Conservation (phyloP, 1,140 invertebrate genomes). For the Yoshiicerus persimilis region DNA sequence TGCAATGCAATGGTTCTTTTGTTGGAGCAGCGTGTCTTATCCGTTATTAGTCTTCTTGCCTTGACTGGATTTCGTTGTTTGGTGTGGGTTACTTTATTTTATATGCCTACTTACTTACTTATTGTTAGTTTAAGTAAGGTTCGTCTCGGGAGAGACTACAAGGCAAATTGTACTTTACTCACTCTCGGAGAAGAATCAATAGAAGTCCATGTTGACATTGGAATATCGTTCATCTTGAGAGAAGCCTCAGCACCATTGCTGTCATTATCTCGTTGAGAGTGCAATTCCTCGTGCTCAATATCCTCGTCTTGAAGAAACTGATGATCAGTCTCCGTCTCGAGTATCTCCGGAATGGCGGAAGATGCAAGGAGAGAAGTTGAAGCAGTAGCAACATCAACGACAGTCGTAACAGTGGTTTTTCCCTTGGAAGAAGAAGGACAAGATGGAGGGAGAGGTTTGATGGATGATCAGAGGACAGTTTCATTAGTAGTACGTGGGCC, state of each 20-base stretch:
- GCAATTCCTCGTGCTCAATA: background rate
- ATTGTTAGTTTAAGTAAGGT: background rate
- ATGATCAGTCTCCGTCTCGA: background rate
- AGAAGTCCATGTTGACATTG: background rate
- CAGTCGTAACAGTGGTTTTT: background rate
- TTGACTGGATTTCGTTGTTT: background rate
- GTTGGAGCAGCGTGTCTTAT: background rate
- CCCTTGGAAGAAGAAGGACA: background rate
- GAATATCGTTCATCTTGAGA: background rate
- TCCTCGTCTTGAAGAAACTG: background rate
- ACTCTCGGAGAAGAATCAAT: conserved; percentile 13
- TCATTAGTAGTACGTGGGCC: conserved; percentile 74
- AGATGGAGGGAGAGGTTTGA: background rate
- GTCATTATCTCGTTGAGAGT: conserved; percentile 3
- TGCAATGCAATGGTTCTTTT: background rate
- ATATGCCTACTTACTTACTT: background rate
- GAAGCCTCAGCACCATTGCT: background rate
- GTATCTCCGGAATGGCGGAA: background rate
- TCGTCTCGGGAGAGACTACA: background rate
- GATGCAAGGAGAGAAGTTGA: background rate
- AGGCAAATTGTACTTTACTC: conserved; percentile 14
- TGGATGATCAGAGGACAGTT: conserved; percentile 63
- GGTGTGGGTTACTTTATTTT: background rate
- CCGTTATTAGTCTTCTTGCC: background rate
- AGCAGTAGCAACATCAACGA: background rate